Evolutionary conservation across 2,888 invertebrate species (phyloP), one percentile per base, ranked within the genome.

Genomic region (Mayetiola destructor): DNA sequence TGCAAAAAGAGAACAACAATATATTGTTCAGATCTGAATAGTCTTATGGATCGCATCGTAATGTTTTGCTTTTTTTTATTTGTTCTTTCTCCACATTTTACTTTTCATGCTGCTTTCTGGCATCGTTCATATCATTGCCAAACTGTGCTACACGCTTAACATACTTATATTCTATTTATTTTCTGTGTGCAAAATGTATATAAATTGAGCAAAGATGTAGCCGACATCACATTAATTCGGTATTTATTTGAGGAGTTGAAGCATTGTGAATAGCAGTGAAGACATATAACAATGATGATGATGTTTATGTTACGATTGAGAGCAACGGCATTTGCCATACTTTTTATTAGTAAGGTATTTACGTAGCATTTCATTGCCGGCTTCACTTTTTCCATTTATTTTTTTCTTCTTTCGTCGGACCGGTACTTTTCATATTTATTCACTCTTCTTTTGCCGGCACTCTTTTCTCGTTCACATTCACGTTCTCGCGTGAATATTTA

Each of bases 41-140:
- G 14, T 3, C 2, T 14, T 48, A 23, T 48, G 4, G 27, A n/a
- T 27, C n/a, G n/a, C n/a, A 23, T 27, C 23, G 42, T 42, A 23
- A 8, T 12, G 42, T 42, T 42, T 42, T 48, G 48, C 48, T 16
- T 23, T 21, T 48, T 48, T 48, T 48, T 48, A 48, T 48, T 48
- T 48, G 48, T 48, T 48, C 48, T 48, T 48, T 48, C n/a, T n/a
- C 48, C 48, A 48, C 48, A 48, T 48, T 48, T 48, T 39, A 39
- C 18, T 39, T 48, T 39, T 8, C 39, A 3, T 39, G 3, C 20
- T 12, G 23, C n/a, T 48, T 48, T 12, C n/a, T 23, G 14, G 48
- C n/a, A 10, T 6, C 23, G 23, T 42, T 48, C 27, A 48, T 48
- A 48, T 48, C 27, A 27, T 27, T 27, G 48, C 48, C 48, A 48